phyloP scores from a whole-genome alignment of 2,113 vertebrate species.

The Proteles cristata region DNA sequence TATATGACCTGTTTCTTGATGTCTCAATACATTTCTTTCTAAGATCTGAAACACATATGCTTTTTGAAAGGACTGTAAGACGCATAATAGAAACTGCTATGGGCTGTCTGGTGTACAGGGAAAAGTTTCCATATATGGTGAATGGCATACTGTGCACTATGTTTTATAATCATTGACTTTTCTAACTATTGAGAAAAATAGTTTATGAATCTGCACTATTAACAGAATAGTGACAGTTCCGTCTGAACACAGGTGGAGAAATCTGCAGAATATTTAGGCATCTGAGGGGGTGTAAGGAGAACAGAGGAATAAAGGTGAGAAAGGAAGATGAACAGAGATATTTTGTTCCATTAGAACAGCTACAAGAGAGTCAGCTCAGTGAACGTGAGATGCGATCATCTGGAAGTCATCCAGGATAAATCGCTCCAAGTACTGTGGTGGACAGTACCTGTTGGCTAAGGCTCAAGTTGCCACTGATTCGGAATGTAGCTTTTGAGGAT shows the following conservation, averaged over 20 bases:
- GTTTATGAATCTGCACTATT: background rate
- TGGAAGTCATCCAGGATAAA: background rate
- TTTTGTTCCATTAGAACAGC: background rate
- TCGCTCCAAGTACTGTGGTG: fast-evolving
- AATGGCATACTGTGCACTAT: background rate
- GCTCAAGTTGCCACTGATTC: background rate
- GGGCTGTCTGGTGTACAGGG: background rate
- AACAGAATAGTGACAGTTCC: background rate
- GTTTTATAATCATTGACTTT: background rate
- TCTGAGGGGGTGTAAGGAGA: background rate
- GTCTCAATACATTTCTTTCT: background rate
- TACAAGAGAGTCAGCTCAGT: background rate
- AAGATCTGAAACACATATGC: background rate
- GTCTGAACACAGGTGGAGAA: background rate
- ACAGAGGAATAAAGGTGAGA: background rate
- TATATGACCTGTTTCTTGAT: background rate
- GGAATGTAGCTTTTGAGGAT: background rate
- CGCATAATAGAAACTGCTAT: background rate
- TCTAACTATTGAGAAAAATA: background rate
- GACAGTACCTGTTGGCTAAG: background rate
- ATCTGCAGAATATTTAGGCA: background rate
- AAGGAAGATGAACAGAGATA: background rate
- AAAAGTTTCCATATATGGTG: background rate
- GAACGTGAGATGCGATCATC: background rate
- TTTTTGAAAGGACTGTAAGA: background rate